A percentile compares a stretch with the other conserved stretches of the same genome.
Conservation (phyloP, 2,113 vertebrate species). For the Odobenus rosmarus region DNA sequence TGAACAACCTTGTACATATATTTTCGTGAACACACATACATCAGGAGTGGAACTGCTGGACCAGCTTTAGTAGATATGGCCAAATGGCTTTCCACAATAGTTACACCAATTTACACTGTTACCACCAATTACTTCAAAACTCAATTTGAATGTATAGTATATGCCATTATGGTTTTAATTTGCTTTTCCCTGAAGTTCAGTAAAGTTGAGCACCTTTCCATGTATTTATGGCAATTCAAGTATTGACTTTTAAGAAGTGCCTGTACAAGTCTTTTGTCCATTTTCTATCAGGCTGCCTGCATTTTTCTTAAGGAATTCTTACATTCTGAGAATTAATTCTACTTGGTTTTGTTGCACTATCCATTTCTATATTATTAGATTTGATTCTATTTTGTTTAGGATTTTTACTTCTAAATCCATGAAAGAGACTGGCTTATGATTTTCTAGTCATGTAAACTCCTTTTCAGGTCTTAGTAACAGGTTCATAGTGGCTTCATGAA, state of each 20-base stretch:
- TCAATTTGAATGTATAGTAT: background rate
- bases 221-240: background rate
- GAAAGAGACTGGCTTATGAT: background rate
- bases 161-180: constrained; percentile 5
- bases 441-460: background rate
- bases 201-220: background rate
- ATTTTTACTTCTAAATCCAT: constrained; percentile 21
- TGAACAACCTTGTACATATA: background rate
- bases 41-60: background rate
- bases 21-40: background rate
- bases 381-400: background rate
- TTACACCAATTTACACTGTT: background rate
- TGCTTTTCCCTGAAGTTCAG: background rate
- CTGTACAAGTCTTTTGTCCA: background rate
- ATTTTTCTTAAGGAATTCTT: background rate
- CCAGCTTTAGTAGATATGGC: background rate
- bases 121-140: background rate
- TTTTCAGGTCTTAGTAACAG: background rate
- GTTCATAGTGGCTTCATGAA: background rate
- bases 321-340: background rate
- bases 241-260: background rate
- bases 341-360: background rate
- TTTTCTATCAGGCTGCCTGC: background rate
- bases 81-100: background rate
- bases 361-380: background rate